Base-by-base conservation (phyloP, 2,888 invertebrate genomes). In the Drosophila mimetica region DNA sequence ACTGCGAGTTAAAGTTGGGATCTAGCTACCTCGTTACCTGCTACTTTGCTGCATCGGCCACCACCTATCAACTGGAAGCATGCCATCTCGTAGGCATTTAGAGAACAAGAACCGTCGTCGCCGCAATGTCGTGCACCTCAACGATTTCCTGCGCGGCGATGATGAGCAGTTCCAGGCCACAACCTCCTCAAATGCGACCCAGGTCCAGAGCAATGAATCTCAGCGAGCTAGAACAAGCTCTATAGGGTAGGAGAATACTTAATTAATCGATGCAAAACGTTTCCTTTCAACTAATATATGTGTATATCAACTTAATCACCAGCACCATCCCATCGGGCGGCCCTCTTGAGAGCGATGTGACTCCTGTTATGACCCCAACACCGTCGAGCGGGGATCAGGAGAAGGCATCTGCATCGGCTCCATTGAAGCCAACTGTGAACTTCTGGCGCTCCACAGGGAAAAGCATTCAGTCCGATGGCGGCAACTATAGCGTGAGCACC, bases 1-100 rank as follows among this genome's bases (percentile, higher is more conserved):
- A 91, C 37, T 88, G 89, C 36, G 75, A 89, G 3, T 44, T 91
- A 4, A 78, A 77, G 28, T 61, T 92, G 42, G 92, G 92, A 7
- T 76, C 75, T 4, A 84, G 79, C 13, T 92, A 91, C 54, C 48
- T 79, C 3, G 58, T 90, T 8, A 88, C 82, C 4, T 91, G 91
- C 0, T 79, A 90, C 53, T 91, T 86, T 41, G 79, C 89, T 37
- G 82, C 70, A 42, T 54, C 74, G 6, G 46, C 82, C 4, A 65
- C 39, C 20, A 63, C 63, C 2, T 76, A 89, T 51, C 78, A 89
- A 25, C 89, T 90, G 53, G 78, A 89, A 75, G 88, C 91, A 91
- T 91, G 91, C 79, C 87, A 89, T 61, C 77, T 91, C 72, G 85
- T 47, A 71, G 77, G 74, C 61, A 69, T 63, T 13, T 84, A 63